A percentile compares a stretch with the other conserved stretches of the same genome.
These are phyloP conservation scores for Piprites chloris DNA, from an alignment of 2,113 vertebrate species.

Conservation along the genomic window DNA sequence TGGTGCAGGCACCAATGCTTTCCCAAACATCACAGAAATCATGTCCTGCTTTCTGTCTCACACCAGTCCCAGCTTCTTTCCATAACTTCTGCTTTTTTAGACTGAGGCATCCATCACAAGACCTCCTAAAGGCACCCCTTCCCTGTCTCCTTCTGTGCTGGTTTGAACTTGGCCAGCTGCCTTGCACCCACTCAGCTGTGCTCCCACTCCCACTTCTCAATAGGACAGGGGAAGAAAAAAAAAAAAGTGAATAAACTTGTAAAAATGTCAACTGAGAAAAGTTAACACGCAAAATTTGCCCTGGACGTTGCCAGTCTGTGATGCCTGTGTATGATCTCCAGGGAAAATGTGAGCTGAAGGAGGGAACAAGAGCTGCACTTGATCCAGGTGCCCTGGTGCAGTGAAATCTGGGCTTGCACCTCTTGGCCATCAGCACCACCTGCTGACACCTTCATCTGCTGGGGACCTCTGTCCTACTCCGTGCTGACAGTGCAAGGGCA, in stretches of 20 bases:
- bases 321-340: neutral
- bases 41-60: neutral
- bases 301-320: neutral
- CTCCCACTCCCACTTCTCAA: neutral
- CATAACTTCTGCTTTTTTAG: neutral
- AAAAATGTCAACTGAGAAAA: neutral
- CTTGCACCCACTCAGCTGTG: neutral
- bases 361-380: neutral
- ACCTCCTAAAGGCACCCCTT: rapidly evolving
- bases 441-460: neutral
- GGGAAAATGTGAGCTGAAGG: neutral
- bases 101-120: neutral
- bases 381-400: neutral
- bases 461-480: neutral
- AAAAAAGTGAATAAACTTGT: neutral
- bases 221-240: neutral
- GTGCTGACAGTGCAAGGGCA: too few species aligned
- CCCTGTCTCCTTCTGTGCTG: neutral
- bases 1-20: neutral
- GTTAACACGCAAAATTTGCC: neutral
- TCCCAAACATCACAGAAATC: neutral
- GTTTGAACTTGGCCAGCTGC: neutral
- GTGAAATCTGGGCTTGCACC: neutral
- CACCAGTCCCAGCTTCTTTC: neutral
- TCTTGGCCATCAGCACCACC: neutral